Base-by-base conservation (phyloP, 2,113 vertebrate species). In the Sapajus apella region DNA sequence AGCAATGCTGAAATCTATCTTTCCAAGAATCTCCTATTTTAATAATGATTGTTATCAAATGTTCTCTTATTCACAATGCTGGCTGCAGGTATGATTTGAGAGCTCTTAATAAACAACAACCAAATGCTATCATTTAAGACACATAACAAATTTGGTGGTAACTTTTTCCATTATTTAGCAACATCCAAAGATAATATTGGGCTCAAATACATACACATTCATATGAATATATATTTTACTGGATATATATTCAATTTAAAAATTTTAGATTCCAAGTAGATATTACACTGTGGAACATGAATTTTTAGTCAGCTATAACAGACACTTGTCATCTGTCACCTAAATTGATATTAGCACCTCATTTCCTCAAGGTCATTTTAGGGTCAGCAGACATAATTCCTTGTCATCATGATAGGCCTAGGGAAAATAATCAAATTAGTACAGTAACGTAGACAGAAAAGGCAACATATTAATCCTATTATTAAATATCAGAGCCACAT, bases 21-120 rank as follows among this genome's bases (percentile, higher is more conserved):
- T 92, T 82, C 73, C 79, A 82, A 94, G 56, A 97, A 98, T 52
- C 96, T 96, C 66, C 11, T 40, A 20, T 75, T 85, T 97, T 97
- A 98, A 97, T 96, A 96, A 96, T 94, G n/a, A 86, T 83, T 86
- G 88, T 68, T 82, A 68, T 27, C n/a, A 52, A 43, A 66, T 45
- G 61, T 25, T 32, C 52, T 68, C 52, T 80, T 88, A 87, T 21
- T 56, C 84, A 47, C n/a, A 94, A 66, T 25, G 25, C 13, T 70
- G 11, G n/a, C 18, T 40, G 21, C 55, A 95, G 23, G 9, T 72
- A 90, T 55, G 73, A 95, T 2, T 94, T 50, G 37, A 20, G 35
- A 73, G 47, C 47, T 32, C 75, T 80, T 47, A 58, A 37, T 92
- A 90, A 91, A 47, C 35, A 5, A 81, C 58, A 83, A 37, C 2